Conservation (phyloP, 2,888 invertebrate species). For the Mongoloraphidia duomilia region DNA sequence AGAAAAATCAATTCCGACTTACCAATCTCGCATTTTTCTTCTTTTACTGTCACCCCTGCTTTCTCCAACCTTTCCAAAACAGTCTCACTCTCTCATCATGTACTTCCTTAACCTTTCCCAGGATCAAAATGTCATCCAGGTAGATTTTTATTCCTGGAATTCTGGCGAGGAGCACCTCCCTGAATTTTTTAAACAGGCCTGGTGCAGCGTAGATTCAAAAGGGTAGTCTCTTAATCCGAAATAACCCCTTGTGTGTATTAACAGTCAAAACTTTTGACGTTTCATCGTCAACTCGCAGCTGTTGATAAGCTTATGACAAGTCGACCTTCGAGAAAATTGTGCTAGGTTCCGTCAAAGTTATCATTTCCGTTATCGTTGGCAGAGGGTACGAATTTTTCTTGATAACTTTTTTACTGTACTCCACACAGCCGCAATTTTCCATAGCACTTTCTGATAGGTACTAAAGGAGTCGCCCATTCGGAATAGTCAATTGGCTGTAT, state of each 20-base stretch:
- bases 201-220: conserved; percentile 17
- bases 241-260: conserved; percentile 15
- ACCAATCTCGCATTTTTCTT: conserved; percentile 18
- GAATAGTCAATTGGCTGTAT: conserved; percentile 9
- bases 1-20: conserved; percentile 15
- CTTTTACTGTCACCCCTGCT: conserved; percentile 12
- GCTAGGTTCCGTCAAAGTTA: conserved; percentile 8
- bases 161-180: conserved; percentile 15
- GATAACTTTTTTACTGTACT: conserved; percentile 16
- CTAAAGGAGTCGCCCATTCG: too few species aligned
- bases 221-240: conserved; percentile 15
- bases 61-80: conserved; percentile 7
- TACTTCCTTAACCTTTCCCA: neutral
- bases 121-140: conserved; percentile 15
- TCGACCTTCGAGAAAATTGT: conserved; percentile 14
- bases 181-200: conserved; percentile 18
- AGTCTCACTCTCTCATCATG: neutral
- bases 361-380: conserved; percentile 9
- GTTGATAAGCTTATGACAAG: conserved; percentile 8
- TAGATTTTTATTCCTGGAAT: conserved; percentile 14
- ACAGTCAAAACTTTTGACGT: conserved; percentile 15
- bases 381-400: conserved; percentile 14
- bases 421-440: too few species aligned
- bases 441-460: too few species aligned
- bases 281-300: conserved; percentile 1